Conservation (phyloP, 2,797 vertebrate species). For the Hafferia zeledoni region DNA sequence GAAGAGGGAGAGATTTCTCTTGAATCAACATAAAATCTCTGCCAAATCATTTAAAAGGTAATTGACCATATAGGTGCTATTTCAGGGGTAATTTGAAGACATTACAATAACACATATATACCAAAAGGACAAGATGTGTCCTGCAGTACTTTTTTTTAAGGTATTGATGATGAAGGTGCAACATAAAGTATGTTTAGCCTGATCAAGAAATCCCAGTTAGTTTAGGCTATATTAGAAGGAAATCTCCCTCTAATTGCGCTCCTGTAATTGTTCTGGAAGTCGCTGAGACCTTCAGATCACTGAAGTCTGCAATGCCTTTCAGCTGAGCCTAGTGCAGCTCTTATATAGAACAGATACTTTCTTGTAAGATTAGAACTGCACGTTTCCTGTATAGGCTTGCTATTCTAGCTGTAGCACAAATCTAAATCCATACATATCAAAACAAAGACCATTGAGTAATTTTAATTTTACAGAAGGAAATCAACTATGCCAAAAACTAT, state of each 20-base stretch:
- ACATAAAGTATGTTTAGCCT: background rate
- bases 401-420: background rate
- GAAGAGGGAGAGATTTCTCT: background rate
- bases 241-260: background rate
- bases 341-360: background rate
- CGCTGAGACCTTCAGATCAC: background rate
- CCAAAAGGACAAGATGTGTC: background rate
- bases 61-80: background rate
- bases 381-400: background rate
- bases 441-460: background rate
- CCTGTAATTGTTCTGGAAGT: background rate
- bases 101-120: background rate
- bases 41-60: background rate
- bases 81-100: background rate
- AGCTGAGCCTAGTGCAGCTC: background rate
- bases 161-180: background rate
- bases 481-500: background rate
- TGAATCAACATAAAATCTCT: background rate
- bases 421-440: background rate
- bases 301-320: background rate
- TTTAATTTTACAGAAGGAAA: background rate
- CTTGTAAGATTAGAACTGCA: background rate
- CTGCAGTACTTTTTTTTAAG: background rate
- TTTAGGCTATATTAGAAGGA: background rate
- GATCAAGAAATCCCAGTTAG: background rate